Base-by-base conservation (phyloP, 2,888 invertebrate genomes). In the Tolmerus cingulatus region DNA sequence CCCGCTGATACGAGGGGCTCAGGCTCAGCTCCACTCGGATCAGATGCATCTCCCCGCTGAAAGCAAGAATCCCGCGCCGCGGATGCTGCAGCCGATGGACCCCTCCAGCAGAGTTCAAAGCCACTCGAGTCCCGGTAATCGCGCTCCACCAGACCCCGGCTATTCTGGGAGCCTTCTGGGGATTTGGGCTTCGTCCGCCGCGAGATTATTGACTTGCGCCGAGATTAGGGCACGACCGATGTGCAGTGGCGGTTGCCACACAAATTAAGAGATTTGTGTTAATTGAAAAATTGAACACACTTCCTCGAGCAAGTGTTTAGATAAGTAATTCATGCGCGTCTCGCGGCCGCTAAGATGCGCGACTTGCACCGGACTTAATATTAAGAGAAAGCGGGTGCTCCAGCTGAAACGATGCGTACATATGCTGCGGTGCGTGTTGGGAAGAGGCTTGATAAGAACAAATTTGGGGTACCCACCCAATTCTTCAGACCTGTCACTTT, bases 201-300 rank as follows among this genome's bases (percentile, higher is more conserved):
- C 51, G 12, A 79, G 51, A 79, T 79, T 51, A 79, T 79, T 79
- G 79, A 79, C 79, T 79, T 79, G 51, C 27, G 78, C 40, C 23
- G 37, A 40, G 79, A 79, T 79, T 79, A 79, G 79, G 79, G 55
- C 23, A 40, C 79, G 51, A 46, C 23, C 79, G 51, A 51, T 27
- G 30, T 79, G 51, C 30, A 51, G 43, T 77, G 37, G 74, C 74
- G 40, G 4, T 43, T n/a, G 46, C 43, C 51, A 46, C 51, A 51
- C 46, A 79, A 23, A 51, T 79, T 55, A 34, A 46, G n/a, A 79
- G 79, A 79, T 79, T 79, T 51, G 79, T 79, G 79, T 79, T 79
- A 79, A 79, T 79, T 79, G 79, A 51, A 79, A 79, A 51, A 79
- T 79, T 79, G 79, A 51, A 51, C 79, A 51, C 46, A 79, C n/a